Evolutionary conservation across 2,113 vertebrate genomes (phyloP), one percentile per base, ranked within the genome.

Genomic region (Notiomystis cincta): DNA sequence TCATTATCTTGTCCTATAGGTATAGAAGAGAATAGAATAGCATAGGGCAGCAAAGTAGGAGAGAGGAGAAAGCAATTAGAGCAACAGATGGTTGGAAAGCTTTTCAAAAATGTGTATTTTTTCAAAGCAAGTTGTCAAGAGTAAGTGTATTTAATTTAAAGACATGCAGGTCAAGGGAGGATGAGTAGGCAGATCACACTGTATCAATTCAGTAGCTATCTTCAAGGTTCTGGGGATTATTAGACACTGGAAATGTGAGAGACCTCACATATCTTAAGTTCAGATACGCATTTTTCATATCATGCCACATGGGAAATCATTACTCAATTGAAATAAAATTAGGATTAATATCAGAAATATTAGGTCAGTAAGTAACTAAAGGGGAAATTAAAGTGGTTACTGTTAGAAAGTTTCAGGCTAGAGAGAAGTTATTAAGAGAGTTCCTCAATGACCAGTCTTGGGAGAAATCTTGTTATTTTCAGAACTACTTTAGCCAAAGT

Each of bases 261-360:
- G 40, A 85, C 25, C 6, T 91, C n/a, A 18, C 12, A 44, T 31
- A 80, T 16, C 13, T 45, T 12, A 85, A 70, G 35, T 44, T 89
- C 44, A 91, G 48, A 71, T 76, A 85, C 72, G 7, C 20, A 65
- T 75, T 76, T 72, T 93, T 90, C 17, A 12, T 82, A 82, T 38
- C 31, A 30, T 33, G 22, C 2, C 66, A 80, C 35, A 37, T 15
- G 22, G 71, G 62, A 90, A 92, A 90, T 88, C n/a, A 88, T 61
- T 72, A 85, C 12, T 72, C n/a, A 80, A 60, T 10, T 66, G 69
- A 73, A 7, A 81, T 35, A 58, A 96, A 88, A 95, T 89, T 38
- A 93, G 38, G 71, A 95, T 73, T 92, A 90, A 66, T 78, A 86
- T 27, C 42, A 73, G 58, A 85, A 96, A 83, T 92, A 92, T 70